A percentile compares a stretch with the other conserved stretches of the same genome.
Evolutionary conservation across 2,888 invertebrate species (phyloP).

Genomic region (Neoaliturus tenellus): DNA sequence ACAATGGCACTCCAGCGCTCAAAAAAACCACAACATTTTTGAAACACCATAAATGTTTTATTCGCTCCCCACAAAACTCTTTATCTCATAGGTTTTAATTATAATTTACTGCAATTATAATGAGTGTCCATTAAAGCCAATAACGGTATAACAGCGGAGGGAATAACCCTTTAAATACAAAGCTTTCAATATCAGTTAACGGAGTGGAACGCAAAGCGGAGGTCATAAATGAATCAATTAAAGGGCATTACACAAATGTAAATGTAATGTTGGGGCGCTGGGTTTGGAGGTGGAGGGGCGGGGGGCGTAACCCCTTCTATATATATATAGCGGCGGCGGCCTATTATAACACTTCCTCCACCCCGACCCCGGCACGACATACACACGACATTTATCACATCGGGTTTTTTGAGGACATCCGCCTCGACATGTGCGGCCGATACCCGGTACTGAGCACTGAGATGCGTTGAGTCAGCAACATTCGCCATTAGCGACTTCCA

Average conservation of each 20-base stretch:
- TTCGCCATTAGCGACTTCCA: too few relatives aligned
- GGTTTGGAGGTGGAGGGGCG: background rate
- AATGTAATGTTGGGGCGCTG: too few relatives aligned
- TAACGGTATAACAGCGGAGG: background rate
- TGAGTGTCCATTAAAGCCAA: background rate
- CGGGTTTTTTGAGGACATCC: conserved; percentile 15
- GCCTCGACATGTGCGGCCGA: conserved; percentile 7
- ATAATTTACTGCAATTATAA: too few relatives aligned
- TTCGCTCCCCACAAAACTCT: too few relatives aligned
- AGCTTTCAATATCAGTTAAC: background rate
- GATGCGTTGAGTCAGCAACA: too few relatives aligned
- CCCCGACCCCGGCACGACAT: background rate
- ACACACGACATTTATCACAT: background rate
- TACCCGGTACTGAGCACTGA: background rate
- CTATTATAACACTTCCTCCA: background rate
- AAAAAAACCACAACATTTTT: too few relatives aligned
- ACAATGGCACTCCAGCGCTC: too few relatives aligned
- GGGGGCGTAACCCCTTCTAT: background rate
- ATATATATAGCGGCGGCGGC: background rate
- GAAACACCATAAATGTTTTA: too few relatives aligned
- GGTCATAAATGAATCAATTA: background rate
- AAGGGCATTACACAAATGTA: conserved; percentile 6
- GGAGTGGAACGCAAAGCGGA: background rate
- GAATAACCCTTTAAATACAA: background rate
- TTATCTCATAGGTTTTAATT: too few relatives aligned